Evolutionary conservation across 2,888 invertebrate genomes (phyloP).

Genomic region (Caenorhabditis sulstoni): DNA sequence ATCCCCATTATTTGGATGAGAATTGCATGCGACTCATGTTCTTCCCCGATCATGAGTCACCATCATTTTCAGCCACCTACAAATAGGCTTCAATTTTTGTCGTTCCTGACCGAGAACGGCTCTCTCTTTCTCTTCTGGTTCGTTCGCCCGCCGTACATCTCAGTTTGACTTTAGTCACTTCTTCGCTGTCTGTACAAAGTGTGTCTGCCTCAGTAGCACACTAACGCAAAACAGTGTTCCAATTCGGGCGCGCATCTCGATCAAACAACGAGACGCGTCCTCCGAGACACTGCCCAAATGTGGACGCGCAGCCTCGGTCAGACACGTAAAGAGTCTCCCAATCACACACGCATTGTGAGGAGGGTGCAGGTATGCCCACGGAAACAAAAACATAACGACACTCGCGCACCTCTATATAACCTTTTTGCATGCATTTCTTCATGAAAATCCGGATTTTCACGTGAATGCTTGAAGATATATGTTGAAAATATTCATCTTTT

Average conservation of each 20-base stretch:
- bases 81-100: too few species aligned
- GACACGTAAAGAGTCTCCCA: constrained; percentile 48
- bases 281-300: constrained; percentile 14
- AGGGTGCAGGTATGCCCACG: constrained; percentile 42
- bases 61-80: too few species aligned
- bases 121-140: too few species aligned
- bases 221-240: constrained; percentile 33
- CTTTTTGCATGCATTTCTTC: constrained; percentile 31
- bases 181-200: not conserved
- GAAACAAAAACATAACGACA: constrained; percentile 56
- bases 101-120: too few species aligned
- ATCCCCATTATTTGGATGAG: too few species aligned
- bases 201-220: not conserved
- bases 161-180: not conserved
- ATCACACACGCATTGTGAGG: constrained; percentile 35
- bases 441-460: constrained; percentile 18
- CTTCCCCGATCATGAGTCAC: too few species aligned
- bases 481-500: not conserved
- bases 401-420: constrained; percentile 41
- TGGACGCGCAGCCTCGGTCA: constrained; percentile 53
- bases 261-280: constrained; percentile 38
- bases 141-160: too few species aligned
- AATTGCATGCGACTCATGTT: too few species aligned
- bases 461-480: not conserved
- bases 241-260: constrained; percentile 36